These are phyloP conservation scores for Sebastes diaconus DNA, from an alignment of 2,797 vertebrate genomes.

Conservation along the genomic window DNA sequence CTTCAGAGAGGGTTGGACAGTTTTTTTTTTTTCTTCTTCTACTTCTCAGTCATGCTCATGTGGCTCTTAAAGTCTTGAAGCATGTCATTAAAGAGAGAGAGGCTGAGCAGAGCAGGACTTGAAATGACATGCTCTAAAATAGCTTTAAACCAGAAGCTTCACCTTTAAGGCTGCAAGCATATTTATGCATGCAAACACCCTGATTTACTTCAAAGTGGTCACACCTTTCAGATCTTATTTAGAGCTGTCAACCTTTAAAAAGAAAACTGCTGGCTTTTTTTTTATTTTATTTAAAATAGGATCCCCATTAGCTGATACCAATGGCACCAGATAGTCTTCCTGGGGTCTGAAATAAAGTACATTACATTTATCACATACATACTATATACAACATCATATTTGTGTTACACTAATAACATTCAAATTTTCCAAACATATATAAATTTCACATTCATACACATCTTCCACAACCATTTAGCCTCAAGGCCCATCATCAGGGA, in stretches of 20 bases:
- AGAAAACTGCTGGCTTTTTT: not conserved
- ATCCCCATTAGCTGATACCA: too few relatives aligned
- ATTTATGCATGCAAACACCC: slow-evolving; percentile 23
- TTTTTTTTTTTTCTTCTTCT: slow-evolving; percentile 32
- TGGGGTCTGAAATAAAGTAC: too few relatives aligned
- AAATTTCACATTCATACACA: too few relatives aligned
- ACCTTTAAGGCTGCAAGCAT: not conserved
- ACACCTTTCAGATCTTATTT: slow-evolving; percentile 14
- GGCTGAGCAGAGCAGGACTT: slow-evolving; percentile 45
- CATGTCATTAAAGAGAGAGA: slow-evolving; percentile 70
- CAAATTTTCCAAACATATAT: too few relatives aligned
- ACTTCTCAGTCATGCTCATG: slow-evolving; percentile 50
- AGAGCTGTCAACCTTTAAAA: not conserved
- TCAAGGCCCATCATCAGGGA: too few relatives aligned
- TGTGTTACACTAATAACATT: too few relatives aligned
- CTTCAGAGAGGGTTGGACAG: slow-evolving; percentile 76
- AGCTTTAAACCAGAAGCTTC: slow-evolving; percentile 20
- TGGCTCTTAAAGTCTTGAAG: slow-evolving; percentile 49
- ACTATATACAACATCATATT: too few relatives aligned
- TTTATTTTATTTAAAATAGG: too few relatives aligned
- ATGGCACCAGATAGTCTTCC: too few relatives aligned
- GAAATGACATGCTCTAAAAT: slow-evolving; percentile 70
- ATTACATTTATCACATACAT: too few relatives aligned
- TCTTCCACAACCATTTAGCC: too few relatives aligned
- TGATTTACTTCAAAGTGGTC: slow-evolving; percentile 15